These are phyloP conservation scores for Bergia puertoricense DNA, from an alignment of 92 coral and sea anemone species.

Conservation along the genomic window DNA sequence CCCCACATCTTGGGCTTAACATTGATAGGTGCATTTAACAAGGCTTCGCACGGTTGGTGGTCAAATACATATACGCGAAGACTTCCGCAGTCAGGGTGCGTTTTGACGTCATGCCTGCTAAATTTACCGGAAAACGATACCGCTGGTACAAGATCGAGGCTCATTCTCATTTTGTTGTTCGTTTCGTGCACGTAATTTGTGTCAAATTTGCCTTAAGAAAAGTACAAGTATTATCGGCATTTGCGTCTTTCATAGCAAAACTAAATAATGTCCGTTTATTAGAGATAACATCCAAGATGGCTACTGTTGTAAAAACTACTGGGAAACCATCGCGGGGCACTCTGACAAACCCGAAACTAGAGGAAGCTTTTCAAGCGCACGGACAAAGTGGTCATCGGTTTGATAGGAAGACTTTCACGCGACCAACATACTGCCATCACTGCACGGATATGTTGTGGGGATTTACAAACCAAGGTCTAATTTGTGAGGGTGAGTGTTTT, in stretches of 20 bases:
- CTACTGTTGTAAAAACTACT: constrained; percentile 19
- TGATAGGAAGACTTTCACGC: constrained; percentile 71
- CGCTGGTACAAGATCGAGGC: constrained; percentile 30
- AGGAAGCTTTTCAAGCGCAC: constrained; percentile 87
- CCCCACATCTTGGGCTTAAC: too few species aligned
- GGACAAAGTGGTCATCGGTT: constrained; percentile 98
- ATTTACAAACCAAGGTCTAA: constrained; percentile 85
- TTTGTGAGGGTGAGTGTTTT: constrained; percentile 81
- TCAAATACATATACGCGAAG: too few species aligned
- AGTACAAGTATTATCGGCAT: neutral
- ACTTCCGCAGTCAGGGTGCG: neutral
- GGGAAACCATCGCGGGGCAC: constrained; percentile 43
- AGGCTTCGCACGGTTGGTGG: too few species aligned
- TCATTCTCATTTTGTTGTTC: neutral
- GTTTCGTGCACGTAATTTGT: neutral
- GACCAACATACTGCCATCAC: constrained; percentile 94
- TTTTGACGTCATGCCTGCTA: neutral
- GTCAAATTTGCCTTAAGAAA: neutral
- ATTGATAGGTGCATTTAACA: too few species aligned
- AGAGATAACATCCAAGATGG: constrained; percentile 2
- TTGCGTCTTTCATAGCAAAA: neutral
- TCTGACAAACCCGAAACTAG: constrained; percentile 70
- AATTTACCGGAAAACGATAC: constrained; percentile 5
- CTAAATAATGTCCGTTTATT: constrained; percentile 1
- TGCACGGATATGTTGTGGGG: constrained; percentile 98